Evolutionary conservation across 2,888 invertebrate species (phyloP).

Genomic region (Bursaphelenchus okinawaensis): DNA sequence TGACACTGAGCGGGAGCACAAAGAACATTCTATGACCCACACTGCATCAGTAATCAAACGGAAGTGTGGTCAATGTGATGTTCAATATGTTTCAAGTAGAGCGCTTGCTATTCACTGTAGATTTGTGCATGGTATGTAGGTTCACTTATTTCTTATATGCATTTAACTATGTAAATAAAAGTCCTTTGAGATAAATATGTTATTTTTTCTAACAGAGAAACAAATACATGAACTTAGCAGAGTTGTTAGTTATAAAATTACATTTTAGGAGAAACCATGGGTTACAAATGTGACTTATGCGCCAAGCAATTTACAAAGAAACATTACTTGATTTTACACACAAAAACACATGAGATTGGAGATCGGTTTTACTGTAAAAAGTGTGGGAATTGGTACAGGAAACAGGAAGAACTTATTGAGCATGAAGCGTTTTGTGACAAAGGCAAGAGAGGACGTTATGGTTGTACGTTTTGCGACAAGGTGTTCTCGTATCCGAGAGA

Average conservation of each 20-base stretch:
- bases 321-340: not conserved
- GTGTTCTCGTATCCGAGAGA: not conserved
- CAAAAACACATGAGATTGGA: not conserved
- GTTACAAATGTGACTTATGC: slow-evolving; percentile 1
- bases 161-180: too few species aligned
- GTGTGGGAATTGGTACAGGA: not conserved
- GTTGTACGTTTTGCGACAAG: not conserved
- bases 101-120: not conserved
- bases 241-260: not conserved
- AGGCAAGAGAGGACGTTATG: not conserved
- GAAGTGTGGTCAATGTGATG: not conserved
- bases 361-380: not conserved
- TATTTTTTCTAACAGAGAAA: too few species aligned
- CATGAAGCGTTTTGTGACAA: not conserved
- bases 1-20: not conserved
- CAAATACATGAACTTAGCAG: too few species aligned
- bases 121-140: not conserved
- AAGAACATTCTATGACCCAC: not conserved
- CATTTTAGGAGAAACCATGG: slow-evolving; percentile 8
- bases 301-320: not conserved
- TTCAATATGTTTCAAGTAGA: not conserved
- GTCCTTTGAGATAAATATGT: too few species aligned
- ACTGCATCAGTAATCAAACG: not conserved
- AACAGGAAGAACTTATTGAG: not conserved
- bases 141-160: too few species aligned